These are phyloP conservation scores for Stratiomys singularior DNA, from an alignment of 2,888 invertebrate genomes.

Conservation along the genomic window DNA sequence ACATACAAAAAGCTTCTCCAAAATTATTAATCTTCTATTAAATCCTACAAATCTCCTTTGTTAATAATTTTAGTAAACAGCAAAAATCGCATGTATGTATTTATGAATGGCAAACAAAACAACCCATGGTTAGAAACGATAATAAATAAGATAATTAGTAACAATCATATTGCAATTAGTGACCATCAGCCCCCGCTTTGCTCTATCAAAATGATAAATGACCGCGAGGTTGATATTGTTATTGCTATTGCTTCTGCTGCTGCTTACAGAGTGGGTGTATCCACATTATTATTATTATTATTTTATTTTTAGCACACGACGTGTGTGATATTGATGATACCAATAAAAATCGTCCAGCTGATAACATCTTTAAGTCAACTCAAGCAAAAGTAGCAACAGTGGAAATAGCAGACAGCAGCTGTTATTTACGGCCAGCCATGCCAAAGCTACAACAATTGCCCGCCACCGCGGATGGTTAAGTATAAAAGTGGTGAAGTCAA, in stretches of 20 bases:
- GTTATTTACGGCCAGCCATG: slow-evolving; percentile 7
- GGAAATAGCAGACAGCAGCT: not conserved
- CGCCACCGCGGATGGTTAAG: too few relatives aligned
- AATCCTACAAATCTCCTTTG: too few relatives aligned
- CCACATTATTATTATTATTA: slow-evolving; percentile 12
- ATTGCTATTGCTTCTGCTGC: too few relatives aligned
- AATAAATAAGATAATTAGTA: too few relatives aligned
- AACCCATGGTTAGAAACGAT: too few relatives aligned
- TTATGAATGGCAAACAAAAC: too few relatives aligned
- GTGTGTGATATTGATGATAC: slow-evolving; percentile 36
- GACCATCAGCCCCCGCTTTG: not conserved
- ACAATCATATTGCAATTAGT: not conserved
- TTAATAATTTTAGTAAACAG: too few relatives aligned
- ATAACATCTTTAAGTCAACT: slow-evolving; percentile 20
- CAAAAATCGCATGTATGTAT: too few relatives aligned
- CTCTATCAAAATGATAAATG: slow-evolving; percentile 11
- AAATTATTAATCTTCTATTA: too few relatives aligned
- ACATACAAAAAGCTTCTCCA: too few relatives aligned
- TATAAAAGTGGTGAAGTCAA: not conserved
- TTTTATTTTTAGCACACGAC: slow-evolving; percentile 34
- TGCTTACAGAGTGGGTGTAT: slow-evolving; percentile 25
- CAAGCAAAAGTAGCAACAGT: too few relatives aligned
- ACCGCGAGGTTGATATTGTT: not conserved
- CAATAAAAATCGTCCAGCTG: slow-evolving; percentile 23
- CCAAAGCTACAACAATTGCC: not conserved